Evolutionary conservation across 2,797 vertebrate genomes (phyloP), one percentile per base, ranked within the genome.

Genomic region (Danio albolineatus): DNA sequence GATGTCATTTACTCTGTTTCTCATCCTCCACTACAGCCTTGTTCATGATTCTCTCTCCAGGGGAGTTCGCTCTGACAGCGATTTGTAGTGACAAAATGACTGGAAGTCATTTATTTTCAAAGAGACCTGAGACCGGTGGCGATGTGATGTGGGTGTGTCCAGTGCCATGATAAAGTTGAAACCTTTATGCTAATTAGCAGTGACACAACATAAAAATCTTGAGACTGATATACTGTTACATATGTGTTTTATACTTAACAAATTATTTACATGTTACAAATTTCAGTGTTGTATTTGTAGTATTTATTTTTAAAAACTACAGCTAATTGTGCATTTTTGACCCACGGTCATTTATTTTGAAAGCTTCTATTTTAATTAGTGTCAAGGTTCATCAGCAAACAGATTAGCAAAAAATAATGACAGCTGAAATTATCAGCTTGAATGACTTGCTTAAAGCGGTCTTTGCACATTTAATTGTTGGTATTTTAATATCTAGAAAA

Each of bases 41-140:
- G 28, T 4, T 46, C 2, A 4, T 8, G 36, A 53, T 39, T 39
- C 28, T 53, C 48, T 70, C 48, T 39, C 36, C 17, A 53, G 66
- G 28, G 16, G 16, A 7, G 4, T 70, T 70, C 4, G 6, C 28
- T 69, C 14, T n/a, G 65, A 51, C 9, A 38, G 10, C 36, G 2
- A 70, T 70, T 70, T 70, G 49, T 39, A 70, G 16, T 39, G 49
- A 70, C 66, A 70, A 53, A 28, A 28, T 28, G 28, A 28, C 28
- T 28, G 28, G 28, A 28, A 28, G 28, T 28, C 28, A 28, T 28
- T 70, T 39, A 53, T 70, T 39, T 70, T 53, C 36, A 39, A 53
- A 39, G 0, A 70, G 36, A n/a, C 36, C 53, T 17, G 36, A 48
- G 43, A 48, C 4, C 0, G 7, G 38, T 69, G 66, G 36, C 17